Percentiles rank a stretch among this genome's conserved stretches.
Evolutionary conservation across 2,888 invertebrate genomes (phyloP).

Genomic region (Vannuccia rotundouncinata): DNA sequence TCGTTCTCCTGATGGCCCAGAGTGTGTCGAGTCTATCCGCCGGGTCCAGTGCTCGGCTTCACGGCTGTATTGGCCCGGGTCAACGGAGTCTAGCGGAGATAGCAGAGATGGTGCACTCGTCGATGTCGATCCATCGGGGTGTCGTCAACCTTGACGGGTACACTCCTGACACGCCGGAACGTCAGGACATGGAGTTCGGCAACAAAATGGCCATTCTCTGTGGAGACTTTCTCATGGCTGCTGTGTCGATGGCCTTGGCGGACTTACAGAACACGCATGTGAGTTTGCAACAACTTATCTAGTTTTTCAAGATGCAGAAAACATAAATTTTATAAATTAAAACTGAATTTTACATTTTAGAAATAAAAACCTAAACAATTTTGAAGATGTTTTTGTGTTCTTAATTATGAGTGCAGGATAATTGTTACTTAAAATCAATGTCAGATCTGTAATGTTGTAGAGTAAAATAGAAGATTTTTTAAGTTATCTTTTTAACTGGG

Average conservation of each 20-base stretch:
- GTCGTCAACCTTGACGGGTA: constrained; percentile 64
- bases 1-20: constrained; percentile 68
- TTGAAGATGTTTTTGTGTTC: too few species aligned
- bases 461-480: too few species aligned
- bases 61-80: constrained; percentile 49
- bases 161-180: constrained; percentile 43
- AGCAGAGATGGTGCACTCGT: constrained; percentile 90
- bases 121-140: constrained; percentile 79
- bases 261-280: constrained; percentile 64
- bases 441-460: too few species aligned
- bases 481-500: too few species aligned
- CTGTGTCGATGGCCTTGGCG: constrained; percentile 78
- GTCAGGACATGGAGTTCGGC: constrained; percentile 79
- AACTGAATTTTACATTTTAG: too few species aligned
- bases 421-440: too few species aligned
- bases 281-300: too few species aligned
- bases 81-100: constrained; percentile 83
- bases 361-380: too few species aligned
- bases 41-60: constrained; percentile 27
- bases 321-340: too few species aligned
- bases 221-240: constrained; percentile 80
- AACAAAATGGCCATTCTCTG: constrained; percentile 87
- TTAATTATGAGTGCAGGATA: too few species aligned
- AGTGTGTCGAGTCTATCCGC: constrained; percentile 77
- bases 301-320: too few species aligned